Percentiles rank a stretch among this genome's conserved stretches.
Conservation (phyloP, 2,888 invertebrate genomes). For the Drosophila histrio region DNA sequence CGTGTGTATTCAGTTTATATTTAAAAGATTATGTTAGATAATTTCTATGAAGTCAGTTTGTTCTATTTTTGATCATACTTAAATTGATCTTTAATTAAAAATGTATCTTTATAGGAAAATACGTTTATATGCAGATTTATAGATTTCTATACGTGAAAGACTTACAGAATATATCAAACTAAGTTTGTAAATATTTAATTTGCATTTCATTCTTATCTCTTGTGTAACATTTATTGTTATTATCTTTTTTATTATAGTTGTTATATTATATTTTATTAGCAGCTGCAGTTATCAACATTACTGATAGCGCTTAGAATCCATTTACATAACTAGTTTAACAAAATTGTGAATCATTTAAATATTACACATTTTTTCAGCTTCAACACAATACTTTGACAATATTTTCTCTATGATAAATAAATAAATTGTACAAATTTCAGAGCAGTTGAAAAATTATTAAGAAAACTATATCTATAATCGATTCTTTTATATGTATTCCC, state of each 20-base stretch:
- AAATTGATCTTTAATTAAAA: too few relatives aligned
- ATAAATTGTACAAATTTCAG: slow-evolving; percentile 6
- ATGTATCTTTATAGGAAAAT: too few relatives aligned
- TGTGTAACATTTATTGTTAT: not conserved
- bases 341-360: not conserved
- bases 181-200: not conserved
- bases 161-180: not conserved
- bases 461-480: not conserved
- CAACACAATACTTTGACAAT: not conserved
- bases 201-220: not conserved
- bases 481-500: not conserved
- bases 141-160: not conserved
- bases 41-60: too few relatives aligned
- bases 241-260: not conserved
- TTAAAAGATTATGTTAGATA: too few relatives aligned
- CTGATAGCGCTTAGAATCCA: not conserved
- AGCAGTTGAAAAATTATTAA: slow-evolving; percentile 5
- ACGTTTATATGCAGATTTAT: not conserved
- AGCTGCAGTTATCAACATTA: not conserved
- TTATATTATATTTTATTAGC: not conserved
- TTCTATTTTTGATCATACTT: too few relatives aligned
- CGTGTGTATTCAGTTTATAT: too few relatives aligned
- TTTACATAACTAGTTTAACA: not conserved
- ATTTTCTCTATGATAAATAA: not conserved
- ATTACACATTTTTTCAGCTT: slow-evolving; percentile 7